Conservation (phyloP, 2,113 vertebrate genomes). For the Microcebus griseorufus region DNA sequence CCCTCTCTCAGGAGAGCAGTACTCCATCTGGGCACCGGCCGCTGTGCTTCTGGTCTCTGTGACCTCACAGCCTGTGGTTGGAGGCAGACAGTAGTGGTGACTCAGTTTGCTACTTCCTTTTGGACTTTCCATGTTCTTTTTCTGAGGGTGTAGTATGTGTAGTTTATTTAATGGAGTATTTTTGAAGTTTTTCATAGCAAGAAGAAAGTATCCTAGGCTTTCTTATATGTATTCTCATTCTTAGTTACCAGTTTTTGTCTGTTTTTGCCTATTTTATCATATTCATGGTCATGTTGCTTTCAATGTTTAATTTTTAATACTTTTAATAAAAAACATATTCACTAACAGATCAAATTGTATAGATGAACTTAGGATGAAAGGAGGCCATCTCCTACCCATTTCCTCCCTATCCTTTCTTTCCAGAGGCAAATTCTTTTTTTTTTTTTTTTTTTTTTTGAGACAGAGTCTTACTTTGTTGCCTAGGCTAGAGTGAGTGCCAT, state of each 20-base stretch:
- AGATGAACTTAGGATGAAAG: neutral
- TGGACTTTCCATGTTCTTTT: neutral
- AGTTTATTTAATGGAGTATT: neutral
- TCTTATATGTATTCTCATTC: neutral
- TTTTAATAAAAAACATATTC: neutral
- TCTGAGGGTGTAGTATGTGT: neutral
- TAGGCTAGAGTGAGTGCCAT: too few relatives aligned
- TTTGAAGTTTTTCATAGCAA: neutral
- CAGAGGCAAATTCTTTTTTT: neutral
- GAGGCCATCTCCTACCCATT: neutral
- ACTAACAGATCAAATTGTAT: neutral
- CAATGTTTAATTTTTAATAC: neutral
- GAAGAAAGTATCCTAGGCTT: neutral
- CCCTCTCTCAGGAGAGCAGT: too few relatives aligned
- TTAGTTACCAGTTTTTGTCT: neutral
- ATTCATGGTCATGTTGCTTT: neutral
- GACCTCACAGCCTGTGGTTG: fast-evolving
- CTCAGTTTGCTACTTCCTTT: too few relatives aligned
- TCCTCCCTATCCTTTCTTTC: neutral
- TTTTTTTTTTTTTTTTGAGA: too few relatives aligned
- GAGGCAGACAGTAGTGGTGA: neutral
- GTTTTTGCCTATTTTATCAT: neutral
- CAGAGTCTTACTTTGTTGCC: too few relatives aligned
- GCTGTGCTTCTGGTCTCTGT: neutral
- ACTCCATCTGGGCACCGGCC: neutral